Conservation (phyloP, 2,113 vertebrate species). For the Chionodraco myersi region DNA sequence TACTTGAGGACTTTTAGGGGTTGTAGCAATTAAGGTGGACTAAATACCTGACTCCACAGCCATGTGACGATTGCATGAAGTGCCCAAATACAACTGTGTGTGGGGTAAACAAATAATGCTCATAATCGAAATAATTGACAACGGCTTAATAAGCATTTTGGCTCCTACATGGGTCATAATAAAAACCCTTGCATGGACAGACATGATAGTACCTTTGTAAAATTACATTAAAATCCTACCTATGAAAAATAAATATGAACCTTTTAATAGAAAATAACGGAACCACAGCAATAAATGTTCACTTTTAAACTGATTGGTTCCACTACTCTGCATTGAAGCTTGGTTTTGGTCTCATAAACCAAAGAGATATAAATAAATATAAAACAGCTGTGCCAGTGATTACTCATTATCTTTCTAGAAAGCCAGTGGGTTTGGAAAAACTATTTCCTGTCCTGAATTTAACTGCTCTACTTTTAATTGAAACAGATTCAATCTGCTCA, state of each 20-base stretch:
- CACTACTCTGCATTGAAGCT: neutral
- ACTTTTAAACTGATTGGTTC: neutral
- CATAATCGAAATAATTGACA: too few species aligned
- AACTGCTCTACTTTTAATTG: neutral
- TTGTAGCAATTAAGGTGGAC: too few species aligned
- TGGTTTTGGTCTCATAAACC: neutral
- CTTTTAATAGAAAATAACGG: too few species aligned
- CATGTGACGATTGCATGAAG: too few species aligned
- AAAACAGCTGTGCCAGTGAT: neutral
- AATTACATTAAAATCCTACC: too few species aligned
- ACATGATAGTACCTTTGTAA: neutral
- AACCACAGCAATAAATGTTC: too few species aligned
- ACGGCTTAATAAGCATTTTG: too few species aligned
- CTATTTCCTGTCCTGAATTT: neutral
- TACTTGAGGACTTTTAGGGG: neutral
- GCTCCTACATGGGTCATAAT: too few species aligned
- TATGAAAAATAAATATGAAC: too few species aligned
- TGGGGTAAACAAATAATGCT: too few species aligned
- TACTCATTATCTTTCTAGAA: neutral
- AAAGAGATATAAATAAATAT: neutral
- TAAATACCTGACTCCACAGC: too few species aligned
- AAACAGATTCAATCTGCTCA: slow-evolving; percentile 1
- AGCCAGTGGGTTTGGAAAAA: neutral
- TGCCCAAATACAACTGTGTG: too few species aligned
- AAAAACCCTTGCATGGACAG: neutral